Base-by-base conservation (phyloP, 2,888 invertebrate species). In the Sipunculus nudus region DNA sequence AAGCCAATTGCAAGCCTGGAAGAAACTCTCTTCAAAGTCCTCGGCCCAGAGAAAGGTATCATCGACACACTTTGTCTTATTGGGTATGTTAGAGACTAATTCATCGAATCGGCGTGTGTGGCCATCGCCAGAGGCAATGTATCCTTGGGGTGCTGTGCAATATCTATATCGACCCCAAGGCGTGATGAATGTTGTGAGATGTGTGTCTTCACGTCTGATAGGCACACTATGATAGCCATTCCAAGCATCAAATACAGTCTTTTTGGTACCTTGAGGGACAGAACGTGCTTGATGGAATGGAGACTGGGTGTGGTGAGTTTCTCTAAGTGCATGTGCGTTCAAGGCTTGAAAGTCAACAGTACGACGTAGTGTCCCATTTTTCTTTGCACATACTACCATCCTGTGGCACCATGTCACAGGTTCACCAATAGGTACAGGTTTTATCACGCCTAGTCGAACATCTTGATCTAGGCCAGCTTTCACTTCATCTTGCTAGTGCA, bases 261-360 rank as follows among this genome's bases (percentile, higher is more conserved):
- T 73, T 28, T 54, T 59, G 8, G 50, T 71, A 10, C 56, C 47
- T 32, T 41, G 54, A 26, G 71, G 73, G 1, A 74, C 67, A 6
- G 64, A 63, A 6, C 67, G 28, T 10, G 72, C 71, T 46, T 71
- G 69, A 31, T 59, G 58, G 52, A 71, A 72, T 25, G 68, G 71
- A 1, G 70, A 67, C 2, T 26, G 63, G 4, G 68, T 65, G 59
- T 71, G 64, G 43, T 71, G 68, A 1, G 67, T 73, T 50, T 74
- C 71, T 6, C 71, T 38, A 3, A 47, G 56, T 0, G 68, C 70
- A 54, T 69, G 63, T 2, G 45, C 47, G 43, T 74, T 75, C 8
- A 72, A 67, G 0, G 72, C 41, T 40, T 75, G 73, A 45, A 74
- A 61, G 54, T 75, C 74, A 10, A 73, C 64, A 2, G 71, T 74